Base-by-base conservation (phyloP, 2,888 invertebrate species). In the Xestobium rufovillosum region DNA sequence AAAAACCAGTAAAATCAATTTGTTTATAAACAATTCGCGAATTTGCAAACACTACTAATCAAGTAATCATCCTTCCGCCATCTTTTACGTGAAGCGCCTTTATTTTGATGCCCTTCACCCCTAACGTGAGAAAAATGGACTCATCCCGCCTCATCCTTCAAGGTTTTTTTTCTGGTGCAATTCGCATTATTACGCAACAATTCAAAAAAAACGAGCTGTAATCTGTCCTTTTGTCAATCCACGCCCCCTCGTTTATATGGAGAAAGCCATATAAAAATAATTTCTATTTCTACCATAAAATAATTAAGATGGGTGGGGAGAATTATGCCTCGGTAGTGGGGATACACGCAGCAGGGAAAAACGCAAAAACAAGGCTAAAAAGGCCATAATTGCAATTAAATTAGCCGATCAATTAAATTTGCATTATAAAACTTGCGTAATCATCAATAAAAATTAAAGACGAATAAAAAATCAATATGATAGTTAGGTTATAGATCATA, bases 21-120 rank as follows among this genome's bases (percentile, higher is more conserved):
- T 61, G 60, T 62, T 61, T 61, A 60, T 57, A 59, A 61, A 60
- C 60, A 61, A 61, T 56, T 61, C 50, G 60, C 61, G 59, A 62
- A 61, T 60, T 63, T 54, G 63, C 63, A 59, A 60, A 55, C 48
- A 50, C 49, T 55, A n/a, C n/a, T 40, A 49, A 57, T 54, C 52
- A 55, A 56, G 53, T 55, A 58, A 61, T 63, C 60, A 60, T 54
- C 51, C 48, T 51, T 57, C 63, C 59, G 64, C 65, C 65, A 65
- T 65, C 63, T 65, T 65, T 53, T 48, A 47, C 43, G 48, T 60
- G 56, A 58, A 56, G 56, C 58, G 53, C 58, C 54, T 53, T 53
- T 55, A 57, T 60, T 57, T 54, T 53, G 53, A 51, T 54, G 45
- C 50, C 43, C 50, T 41, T 42, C 49, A 43, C 44, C 52, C 50